A percentile compares a stretch with the other conserved stretches of the same genome.
These are phyloP conservation scores for Tiliacea citrago DNA, from an alignment of 2,888 invertebrate genomes.

Conservation along the genomic window DNA sequence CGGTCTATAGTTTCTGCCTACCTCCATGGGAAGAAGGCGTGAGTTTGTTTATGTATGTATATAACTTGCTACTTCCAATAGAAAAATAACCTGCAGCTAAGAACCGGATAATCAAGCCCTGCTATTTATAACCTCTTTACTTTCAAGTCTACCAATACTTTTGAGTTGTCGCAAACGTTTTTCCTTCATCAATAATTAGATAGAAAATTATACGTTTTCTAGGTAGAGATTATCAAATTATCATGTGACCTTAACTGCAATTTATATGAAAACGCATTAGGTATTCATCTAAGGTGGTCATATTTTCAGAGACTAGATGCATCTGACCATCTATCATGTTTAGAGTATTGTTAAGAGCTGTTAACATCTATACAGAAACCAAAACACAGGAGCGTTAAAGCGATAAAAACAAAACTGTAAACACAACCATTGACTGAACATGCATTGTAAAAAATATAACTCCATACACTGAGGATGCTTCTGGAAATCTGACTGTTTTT, in stretches of 20 bases:
- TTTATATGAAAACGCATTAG: neutral
- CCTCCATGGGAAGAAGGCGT: too few species aligned
- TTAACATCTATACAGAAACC: neutral
- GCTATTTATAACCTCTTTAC: constrained; percentile 32
- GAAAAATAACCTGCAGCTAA: constrained; percentile 2
- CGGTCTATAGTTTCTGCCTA: too few species aligned
- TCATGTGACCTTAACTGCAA: neutral
- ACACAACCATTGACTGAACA: constrained; percentile 4
- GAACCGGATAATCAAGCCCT: constrained; percentile 27
- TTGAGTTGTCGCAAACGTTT: neutral
- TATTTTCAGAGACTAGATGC: neutral
- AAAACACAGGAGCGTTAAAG: neutral
- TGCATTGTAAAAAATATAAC: neutral
- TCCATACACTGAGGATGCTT: neutral
- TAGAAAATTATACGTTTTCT: neutral
- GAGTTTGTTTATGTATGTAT: too few species aligned
- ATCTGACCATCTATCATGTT: neutral
- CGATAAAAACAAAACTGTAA: constrained; percentile 5
- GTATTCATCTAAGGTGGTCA: neutral
- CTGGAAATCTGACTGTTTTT: neutral
- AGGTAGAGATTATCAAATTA: neutral
- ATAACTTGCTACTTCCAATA: neutral
- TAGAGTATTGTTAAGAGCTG: too few species aligned
- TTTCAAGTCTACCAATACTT: constrained; percentile 16
- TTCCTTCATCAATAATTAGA: neutral